phyloP scores from a whole-genome alignment of 1,140 invertebrate species.

The Pogonus chalceus region DNA sequence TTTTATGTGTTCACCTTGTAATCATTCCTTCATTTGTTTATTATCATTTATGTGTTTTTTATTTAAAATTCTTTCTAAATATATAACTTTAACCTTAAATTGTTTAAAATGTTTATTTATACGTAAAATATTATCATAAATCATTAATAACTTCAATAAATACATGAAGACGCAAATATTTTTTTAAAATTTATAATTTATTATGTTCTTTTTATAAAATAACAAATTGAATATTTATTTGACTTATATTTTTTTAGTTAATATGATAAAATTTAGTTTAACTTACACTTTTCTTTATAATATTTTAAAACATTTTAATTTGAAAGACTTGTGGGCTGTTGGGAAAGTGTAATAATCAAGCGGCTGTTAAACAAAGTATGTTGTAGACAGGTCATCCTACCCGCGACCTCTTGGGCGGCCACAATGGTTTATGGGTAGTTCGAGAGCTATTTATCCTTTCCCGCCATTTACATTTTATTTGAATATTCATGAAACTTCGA shows the following conservation, averaged over 20 bases:
- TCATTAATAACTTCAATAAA: too few species aligned
- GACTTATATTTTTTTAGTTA: too few species aligned
- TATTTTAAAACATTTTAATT: background rate
- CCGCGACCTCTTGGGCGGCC: conserved; percentile 4
- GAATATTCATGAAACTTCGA: conserved; percentile 9
- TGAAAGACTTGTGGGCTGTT: background rate
- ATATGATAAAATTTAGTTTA: conserved; percentile 17
- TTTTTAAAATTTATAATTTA: too few species aligned
- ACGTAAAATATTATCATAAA: too few species aligned
- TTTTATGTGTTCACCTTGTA: conserved; percentile 12
- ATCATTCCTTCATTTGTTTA: conserved; percentile 16
- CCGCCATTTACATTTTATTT: conserved; percentile 18
- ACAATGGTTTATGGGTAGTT: conserved; percentile 17
- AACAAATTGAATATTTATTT: too few species aligned
- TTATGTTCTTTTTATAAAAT: too few species aligned
- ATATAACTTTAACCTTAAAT: too few species aligned
- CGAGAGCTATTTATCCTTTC: conserved; percentile 15
- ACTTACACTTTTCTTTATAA: background rate
- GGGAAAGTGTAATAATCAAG: background rate
- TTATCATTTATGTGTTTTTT: too few species aligned
- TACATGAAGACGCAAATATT: too few species aligned
- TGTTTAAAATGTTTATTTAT: too few species aligned
- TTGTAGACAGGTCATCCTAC: conserved; percentile 5
- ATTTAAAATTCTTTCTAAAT: too few species aligned
- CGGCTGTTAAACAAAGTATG: conserved; percentile 9